These are phyloP conservation scores for Cheilosia urbana DNA, from an alignment of 2,888 invertebrate genomes.

Conservation along the genomic window DNA sequence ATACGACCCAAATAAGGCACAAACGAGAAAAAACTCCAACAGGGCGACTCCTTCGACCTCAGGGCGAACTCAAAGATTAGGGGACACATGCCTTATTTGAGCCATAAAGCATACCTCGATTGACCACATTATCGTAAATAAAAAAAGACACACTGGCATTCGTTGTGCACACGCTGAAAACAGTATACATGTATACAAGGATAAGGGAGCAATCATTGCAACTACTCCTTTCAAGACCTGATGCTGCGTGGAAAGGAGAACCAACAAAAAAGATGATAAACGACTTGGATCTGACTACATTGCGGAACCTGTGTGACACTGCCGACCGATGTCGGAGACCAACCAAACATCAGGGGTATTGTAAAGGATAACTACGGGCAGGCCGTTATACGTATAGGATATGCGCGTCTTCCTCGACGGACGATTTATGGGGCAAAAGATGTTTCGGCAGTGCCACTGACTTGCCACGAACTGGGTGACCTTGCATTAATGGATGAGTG, in stretches of 20 bases:
- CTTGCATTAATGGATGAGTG: constrained; percentile 70
- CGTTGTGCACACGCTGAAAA: not conserved
- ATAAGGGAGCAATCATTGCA: constrained; percentile 26
- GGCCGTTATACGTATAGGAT: constrained; percentile 1
- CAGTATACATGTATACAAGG: constrained; percentile 14
- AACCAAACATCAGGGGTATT: constrained; percentile 1
- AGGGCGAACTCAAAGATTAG: constrained; percentile 57
- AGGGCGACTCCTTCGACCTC: constrained; percentile 33
- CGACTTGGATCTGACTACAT: constrained; percentile 66
- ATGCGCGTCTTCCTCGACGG: constrained; percentile 38
- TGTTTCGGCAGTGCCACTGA: constrained; percentile 45
- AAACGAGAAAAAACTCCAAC: constrained; percentile 35
- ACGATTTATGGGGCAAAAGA: constrained; percentile 64
- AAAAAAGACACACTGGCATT: constrained; percentile 41
- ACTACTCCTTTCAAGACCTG: constrained; percentile 3
- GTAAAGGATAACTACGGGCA: constrained; percentile 15
- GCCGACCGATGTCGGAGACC: constrained; percentile 60
- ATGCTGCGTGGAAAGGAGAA: not conserved
- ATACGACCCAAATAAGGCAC: constrained; percentile 36
- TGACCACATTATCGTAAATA: constrained; percentile 73
- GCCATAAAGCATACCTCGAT: constrained; percentile 73
- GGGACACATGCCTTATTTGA: constrained; percentile 63
- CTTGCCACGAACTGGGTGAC: constrained; percentile 36
- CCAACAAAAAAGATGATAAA: constrained; percentile 65
- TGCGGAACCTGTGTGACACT: constrained; percentile 64